Evolutionary conservation across 1,140 invertebrate species (phyloP).

Genomic region (Zophobas morio): DNA sequence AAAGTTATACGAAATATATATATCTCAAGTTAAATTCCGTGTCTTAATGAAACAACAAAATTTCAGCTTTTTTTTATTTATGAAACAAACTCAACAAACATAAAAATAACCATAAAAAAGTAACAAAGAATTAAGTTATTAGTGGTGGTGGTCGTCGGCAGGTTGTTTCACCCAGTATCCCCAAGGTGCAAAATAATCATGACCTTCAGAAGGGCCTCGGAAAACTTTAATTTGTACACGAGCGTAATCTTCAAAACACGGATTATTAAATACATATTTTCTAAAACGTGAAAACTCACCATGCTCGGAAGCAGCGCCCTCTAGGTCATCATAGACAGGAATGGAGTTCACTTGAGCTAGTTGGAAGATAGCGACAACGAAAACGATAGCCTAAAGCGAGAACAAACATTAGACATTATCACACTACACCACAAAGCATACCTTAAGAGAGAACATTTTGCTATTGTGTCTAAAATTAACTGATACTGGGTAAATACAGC

Average conservation of each 20-base stretch:
- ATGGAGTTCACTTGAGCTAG: constrained; percentile 10
- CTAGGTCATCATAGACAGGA: constrained; percentile 48
- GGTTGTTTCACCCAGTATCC: constrained; percentile 83
- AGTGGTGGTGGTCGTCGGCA: constrained; percentile 67
- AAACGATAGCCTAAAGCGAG: constrained; percentile 14
- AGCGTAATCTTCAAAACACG: constrained; percentile 65
- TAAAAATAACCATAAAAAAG: constrained; percentile 3
- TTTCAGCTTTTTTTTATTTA: constrained; percentile 40
- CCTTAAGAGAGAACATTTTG: constrained; percentile 29
- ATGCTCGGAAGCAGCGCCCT: constrained; percentile 41
- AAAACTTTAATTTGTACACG: constrained; percentile 82
- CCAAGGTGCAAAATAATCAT: constrained; percentile 75
- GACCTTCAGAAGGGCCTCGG: constrained; percentile 75
- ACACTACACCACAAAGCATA: neutral
- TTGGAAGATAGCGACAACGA: constrained; percentile 16
- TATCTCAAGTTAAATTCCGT: constrained; percentile 58
- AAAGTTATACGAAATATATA: constrained; percentile 63
- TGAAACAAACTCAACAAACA: constrained; percentile 29
- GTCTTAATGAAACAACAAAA: constrained; percentile 14
- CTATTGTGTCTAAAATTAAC: constrained; percentile 17
- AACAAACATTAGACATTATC: neutral
- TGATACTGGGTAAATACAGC: constrained; percentile 14
- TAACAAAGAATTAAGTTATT: constrained; percentile 21
- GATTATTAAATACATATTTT: constrained; percentile 4
- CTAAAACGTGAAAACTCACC: constrained; percentile 35